phyloP scores from a whole-genome alignment of 2,797 vertebrate species.

The Channallabes apus region DNA sequence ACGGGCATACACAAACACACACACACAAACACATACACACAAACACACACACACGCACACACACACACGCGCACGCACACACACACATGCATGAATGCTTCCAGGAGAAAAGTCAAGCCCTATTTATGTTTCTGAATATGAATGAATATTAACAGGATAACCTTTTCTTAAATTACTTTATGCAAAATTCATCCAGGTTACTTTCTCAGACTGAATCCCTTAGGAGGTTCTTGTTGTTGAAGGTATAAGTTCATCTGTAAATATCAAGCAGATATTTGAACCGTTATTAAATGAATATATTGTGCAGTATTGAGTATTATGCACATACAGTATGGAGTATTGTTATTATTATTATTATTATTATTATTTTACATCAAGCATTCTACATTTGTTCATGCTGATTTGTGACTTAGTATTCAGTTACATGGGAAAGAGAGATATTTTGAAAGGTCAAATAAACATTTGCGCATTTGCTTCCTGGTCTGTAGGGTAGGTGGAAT shows the following conservation, averaged over 20 bases:
- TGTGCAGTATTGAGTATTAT: neutral
- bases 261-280: neutral
- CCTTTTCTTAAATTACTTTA: neutral
- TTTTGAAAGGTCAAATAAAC: conserved; percentile 29
- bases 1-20: neutral
- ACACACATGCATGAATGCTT: neutral
- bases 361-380: neutral
- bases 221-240: neutral
- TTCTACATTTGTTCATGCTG: neutral
- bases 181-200: neutral
- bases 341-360: too few species aligned
- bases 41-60: neutral
- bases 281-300: neutral
- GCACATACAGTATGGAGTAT: too few species aligned
- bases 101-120: conserved; percentile 7
- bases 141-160: neutral
- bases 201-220: neutral
- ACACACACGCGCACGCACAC: neutral
- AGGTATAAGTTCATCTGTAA: neutral
- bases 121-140: conserved; percentile 19
- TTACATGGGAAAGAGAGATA: conserved; percentile 2
- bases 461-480: conserved; percentile 22
- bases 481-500: conserved; percentile 1
- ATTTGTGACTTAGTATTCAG: neutral
- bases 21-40: neutral